Evolutionary conservation across 2,888 invertebrate species (phyloP).

Genomic region (Caenorhabditis sulstoni): DNA sequence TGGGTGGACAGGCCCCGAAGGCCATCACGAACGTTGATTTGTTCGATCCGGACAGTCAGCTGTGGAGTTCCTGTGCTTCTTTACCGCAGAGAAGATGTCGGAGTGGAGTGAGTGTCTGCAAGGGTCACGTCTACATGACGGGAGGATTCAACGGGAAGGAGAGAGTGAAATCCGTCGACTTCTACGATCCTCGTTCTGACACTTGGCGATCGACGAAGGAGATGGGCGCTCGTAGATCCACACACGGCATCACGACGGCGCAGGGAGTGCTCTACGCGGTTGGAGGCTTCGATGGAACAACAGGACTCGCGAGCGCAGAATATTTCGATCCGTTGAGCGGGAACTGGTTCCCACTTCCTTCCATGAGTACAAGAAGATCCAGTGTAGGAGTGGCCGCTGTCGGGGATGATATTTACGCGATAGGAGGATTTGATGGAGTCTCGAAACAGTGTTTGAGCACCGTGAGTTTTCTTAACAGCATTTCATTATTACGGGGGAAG

Average conservation of each 20-base stretch:
- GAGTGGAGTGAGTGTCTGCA: constrained; percentile 53
- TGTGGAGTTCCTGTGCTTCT: constrained; percentile 52
- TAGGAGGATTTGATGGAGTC: constrained; percentile 92
- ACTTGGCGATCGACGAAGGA: constrained; percentile 51
- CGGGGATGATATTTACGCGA: constrained; percentile 95
- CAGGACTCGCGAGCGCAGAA: constrained; percentile 87
- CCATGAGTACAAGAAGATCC: constrained; percentile 95
- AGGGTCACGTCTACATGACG: constrained; percentile 53
- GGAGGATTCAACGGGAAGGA: constrained; percentile 64
- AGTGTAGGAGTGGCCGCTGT: constrained; percentile 99
- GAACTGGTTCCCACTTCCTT: constrained; percentile 81
- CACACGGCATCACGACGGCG: constrained; percentile 95
- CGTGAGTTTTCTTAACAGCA: constrained; percentile 22
- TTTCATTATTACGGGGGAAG: neutral
- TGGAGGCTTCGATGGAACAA: constrained; percentile 95
- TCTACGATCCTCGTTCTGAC: constrained; percentile 56
- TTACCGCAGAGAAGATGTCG: constrained; percentile 63
- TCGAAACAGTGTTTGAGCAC: constrained; percentile 57
- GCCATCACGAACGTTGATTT: constrained; percentile 59
- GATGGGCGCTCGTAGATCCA: constrained; percentile 55
- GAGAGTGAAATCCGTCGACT: constrained; percentile 56
- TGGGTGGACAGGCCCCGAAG: constrained; percentile 64
- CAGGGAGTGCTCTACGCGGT: constrained; percentile 97
- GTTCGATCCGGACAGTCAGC: constrained; percentile 55
- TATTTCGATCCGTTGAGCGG: constrained; percentile 82